Base-by-base conservation (phyloP, 2,797 vertebrate genomes). In the Myotis daubentonii region DNA sequence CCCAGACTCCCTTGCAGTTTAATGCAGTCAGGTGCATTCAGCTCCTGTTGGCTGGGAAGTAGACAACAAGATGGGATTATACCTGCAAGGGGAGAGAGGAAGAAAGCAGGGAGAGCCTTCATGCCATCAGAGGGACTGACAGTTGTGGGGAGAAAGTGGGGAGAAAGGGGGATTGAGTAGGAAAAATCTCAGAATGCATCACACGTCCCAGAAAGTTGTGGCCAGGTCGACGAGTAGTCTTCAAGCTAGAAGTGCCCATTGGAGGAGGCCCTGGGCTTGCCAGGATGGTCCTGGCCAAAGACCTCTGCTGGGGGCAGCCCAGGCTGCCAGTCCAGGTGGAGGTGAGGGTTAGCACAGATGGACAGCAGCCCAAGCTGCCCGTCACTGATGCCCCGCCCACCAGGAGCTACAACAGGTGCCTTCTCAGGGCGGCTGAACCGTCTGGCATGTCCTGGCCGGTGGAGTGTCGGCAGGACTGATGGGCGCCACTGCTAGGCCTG, bases 1-100 rank as follows among this genome's bases (percentile, higher is more conserved):
- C 95, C 95, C 96, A 97, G 93, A 11, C 5, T 79, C 53, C 89
- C 28, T 91, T 95, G 94, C 94, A 66, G 87, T 51, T 33, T 13
- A 20, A 36, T 5, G 3, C 8, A n/a, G 30, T 30, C n/a, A 13
- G 0, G 1, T 8, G 65, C 60, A 0, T 66, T 47, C 3, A 8
- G 17, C 33, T 90, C 53, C 30, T 55, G 28, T 33, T 6, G 22
- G 36, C 60, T n/a, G 53, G 89, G 68, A 75, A 33, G 65, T 2
- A 84, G 91, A 87, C 7, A 20, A 1, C 1, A 5, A 74, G 53
- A 76, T n/a, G 53, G 68, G 49, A 76, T 55, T 33, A 33, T 75
- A 47, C 28, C 0, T 9, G 38, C n/a, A 66, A 57, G 55, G 53
- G 12, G 12, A 6, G 36, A 13, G 30, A 10, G 38, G 38, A 62